phyloP scores from a whole-genome alignment of 1,140 invertebrate species.

The Aphaenogaster rudis region DNA sequence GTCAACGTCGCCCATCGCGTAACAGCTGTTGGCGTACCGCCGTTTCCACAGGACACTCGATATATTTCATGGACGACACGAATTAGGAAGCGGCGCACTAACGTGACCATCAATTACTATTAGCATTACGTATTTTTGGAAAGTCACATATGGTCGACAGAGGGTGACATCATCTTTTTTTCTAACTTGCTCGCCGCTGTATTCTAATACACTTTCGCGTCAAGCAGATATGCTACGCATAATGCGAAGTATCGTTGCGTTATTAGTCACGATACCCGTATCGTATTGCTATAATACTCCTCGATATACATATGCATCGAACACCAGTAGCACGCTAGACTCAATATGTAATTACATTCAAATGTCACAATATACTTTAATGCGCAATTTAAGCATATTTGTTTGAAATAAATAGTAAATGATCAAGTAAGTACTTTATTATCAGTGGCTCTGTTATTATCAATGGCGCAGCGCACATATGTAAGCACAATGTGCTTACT shows the following conservation, averaged over 20 bases:
- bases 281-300: conserved; percentile 12
- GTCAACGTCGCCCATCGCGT: conserved; percentile 77
- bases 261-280: conserved; percentile 55
- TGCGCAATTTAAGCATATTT: conserved; percentile 9
- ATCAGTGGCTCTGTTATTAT: background rate
- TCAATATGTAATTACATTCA: conserved; percentile 9
- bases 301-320: background rate
- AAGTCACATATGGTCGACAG: conserved; percentile 83
- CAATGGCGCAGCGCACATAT: background rate
- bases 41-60: conserved; percentile 74
- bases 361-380: conserved; percentile 1
- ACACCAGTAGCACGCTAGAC: background rate
- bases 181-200: background rate
- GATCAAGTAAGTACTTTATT: background rate
- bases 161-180: conserved; percentile 80
- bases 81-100: conserved; percentile 79
- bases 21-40: conserved; percentile 79
- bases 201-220: conserved; percentile 38
- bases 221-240: background rate
- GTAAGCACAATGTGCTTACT: background rate
- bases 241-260: background rate
- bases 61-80: conserved; percentile 81
- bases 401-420: background rate
- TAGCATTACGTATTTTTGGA: conserved; percentile 83
- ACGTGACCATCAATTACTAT: conserved; percentile 84